Conservation (phyloP, 2,888 invertebrate species). For the Eupithecia exiguata region DNA sequence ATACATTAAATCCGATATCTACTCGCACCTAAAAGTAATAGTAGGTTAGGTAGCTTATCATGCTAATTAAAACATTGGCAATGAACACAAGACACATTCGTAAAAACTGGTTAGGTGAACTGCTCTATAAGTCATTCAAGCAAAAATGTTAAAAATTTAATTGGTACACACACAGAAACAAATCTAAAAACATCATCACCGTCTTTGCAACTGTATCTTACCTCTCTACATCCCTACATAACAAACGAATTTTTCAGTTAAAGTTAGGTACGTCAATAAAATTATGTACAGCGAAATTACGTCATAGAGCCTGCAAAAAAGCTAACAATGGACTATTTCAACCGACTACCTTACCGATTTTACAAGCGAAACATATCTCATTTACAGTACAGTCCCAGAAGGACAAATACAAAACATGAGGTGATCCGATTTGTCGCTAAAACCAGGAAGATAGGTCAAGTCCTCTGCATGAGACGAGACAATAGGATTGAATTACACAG, state of each 20-base stretch:
- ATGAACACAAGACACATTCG: not conserved
- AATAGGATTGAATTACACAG: conserved; percentile 41
- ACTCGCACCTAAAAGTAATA: not conserved
- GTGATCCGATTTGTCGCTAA: conserved; percentile 51
- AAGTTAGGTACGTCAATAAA: not conserved
- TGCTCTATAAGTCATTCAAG: not conserved
- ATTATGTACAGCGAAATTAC: conserved; percentile 7
- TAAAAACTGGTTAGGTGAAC: not conserved
- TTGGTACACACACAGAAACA: not conserved
- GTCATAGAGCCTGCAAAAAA: conserved; percentile 32
- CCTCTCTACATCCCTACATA: not conserved
- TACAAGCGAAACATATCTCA: conserved; percentile 19
- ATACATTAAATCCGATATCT: conserved; percentile 31
- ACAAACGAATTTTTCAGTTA: not conserved
- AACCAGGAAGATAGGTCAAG: conserved; percentile 58
- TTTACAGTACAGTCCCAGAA: conserved; percentile 1
- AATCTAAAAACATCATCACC: not conserved
- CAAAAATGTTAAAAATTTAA: not conserved
- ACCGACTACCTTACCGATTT: conserved; percentile 23
- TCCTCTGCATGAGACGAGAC: conserved; percentile 26
- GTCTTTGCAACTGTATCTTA: not conserved
- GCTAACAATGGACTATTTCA: conserved; percentile 37
- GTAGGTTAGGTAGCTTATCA: conserved; percentile 8
- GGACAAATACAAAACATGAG: conserved; percentile 34
- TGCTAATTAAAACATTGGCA: conserved; percentile 14